Evolutionary conservation across 2,888 invertebrate genomes (phyloP).

Genomic region (Thelaira solivaga): DNA sequence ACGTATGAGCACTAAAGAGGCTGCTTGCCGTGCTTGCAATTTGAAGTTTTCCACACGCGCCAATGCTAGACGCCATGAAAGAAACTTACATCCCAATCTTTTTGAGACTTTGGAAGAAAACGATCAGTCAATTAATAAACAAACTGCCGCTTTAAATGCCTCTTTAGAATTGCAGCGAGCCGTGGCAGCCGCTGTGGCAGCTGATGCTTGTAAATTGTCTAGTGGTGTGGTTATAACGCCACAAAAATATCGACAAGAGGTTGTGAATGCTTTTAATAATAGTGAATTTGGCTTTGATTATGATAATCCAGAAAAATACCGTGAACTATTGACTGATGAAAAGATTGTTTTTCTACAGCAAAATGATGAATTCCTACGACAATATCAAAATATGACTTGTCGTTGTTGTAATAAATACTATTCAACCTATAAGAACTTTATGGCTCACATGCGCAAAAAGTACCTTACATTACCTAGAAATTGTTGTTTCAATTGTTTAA

Average conservation of each 20-base stretch:
- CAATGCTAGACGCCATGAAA: constrained; percentile 77
- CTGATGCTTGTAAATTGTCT: constrained; percentile 69
- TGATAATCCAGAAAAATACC: constrained; percentile 76
- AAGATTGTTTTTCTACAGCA: constrained; percentile 75
- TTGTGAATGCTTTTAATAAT: constrained; percentile 71
- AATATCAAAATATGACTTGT: constrained; percentile 77
- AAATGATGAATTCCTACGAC: constrained; percentile 75
- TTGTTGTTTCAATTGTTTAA: constrained; percentile 76
- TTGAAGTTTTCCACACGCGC: constrained; percentile 77
- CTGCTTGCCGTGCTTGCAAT: constrained; percentile 76
- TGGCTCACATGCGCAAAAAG: constrained; percentile 77
- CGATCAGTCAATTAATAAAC: constrained; percentile 70
- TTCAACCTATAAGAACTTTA: constrained; percentile 76
- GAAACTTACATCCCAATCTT: constrained; percentile 76
- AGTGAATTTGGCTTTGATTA: constrained; percentile 74
- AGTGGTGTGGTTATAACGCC: constrained; percentile 68
- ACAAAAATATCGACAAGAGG: constrained; percentile 71
- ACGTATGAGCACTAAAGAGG: constrained; percentile 70
- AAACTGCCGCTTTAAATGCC: constrained; percentile 72
- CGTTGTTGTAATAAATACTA: constrained; percentile 76
- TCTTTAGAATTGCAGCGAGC: constrained; percentile 72
- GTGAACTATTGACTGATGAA: constrained; percentile 73
- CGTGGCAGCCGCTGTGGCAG: constrained; percentile 68
- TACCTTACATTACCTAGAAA: constrained; percentile 75
- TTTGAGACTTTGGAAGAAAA: constrained; percentile 70